Base-by-base conservation (phyloP, 2,888 invertebrate genomes). In the Argynnis bischoffii region DNA sequence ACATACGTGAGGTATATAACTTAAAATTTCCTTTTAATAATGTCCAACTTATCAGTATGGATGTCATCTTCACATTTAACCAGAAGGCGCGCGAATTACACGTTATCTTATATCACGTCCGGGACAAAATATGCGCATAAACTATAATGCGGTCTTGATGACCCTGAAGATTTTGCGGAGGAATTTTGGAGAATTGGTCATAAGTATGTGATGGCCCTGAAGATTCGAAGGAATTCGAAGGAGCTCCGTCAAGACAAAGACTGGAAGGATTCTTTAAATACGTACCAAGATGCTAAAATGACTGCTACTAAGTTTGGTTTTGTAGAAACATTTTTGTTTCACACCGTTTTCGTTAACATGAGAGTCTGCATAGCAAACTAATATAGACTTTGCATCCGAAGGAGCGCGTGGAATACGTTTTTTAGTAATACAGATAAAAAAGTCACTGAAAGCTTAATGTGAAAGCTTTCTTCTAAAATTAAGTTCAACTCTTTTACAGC, bases 271-370 rank as follows among this genome's bases (percentile, higher is more conserved):
- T 88, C 88, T 80, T 74, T 82, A 86, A 88, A 88, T 81, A 78
- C 82, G 80, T 77, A 79, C 77, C 82, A 67, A 65, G 75, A 79
- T 84, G 79, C 84, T 85, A 84, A 86, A 87, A 85, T 82, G 80
- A 78, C 78, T 78, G 81, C 51, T 81, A 84, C 83, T 82, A 81
- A 71, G 50, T 57, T 66, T 66, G 55, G 67, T 74, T 72, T 73
- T 75, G 78, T 77, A 69, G 73, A 11, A 41, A 41, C 77, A 56
- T 55, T 61, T 81, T 83, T 73, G 63, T 70, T 66, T 69, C 51
- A 54, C 63, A 48, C 48, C 63, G 21, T 26, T 65, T 18, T 47
- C 8, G 57, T 53, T 57, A n/a, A 46, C 56, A 63, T 54, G 16
- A 51, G 64, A 13, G 26, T 64, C 41, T 26, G 15, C 26, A 53